Conservation (phyloP, 1,140 invertebrate genomes). For the Medauroidea extradentata region DNA sequence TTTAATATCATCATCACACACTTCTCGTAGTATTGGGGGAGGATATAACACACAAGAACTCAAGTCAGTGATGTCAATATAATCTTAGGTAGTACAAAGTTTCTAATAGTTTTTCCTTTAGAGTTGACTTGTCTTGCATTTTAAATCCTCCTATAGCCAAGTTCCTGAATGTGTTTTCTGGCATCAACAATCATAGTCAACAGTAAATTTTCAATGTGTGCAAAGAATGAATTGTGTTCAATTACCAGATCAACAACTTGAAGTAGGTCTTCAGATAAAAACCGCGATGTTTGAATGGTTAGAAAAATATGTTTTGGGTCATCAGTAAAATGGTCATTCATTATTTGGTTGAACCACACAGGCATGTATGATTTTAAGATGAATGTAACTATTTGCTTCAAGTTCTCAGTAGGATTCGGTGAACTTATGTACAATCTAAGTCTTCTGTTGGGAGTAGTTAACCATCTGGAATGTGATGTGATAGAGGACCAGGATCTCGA, state of each 20-base stretch:
- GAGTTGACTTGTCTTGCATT: constrained; percentile 14
- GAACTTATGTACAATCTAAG: constrained; percentile 29
- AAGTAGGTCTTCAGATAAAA: constrained; percentile 11
- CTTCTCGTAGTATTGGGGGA: constrained; percentile 15
- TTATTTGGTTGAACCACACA: constrained; percentile 36
- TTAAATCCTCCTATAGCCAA: constrained; percentile 24
- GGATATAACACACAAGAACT: constrained; percentile 6
- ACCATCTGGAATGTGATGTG: constrained; percentile 35
- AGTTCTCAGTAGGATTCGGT: constrained; percentile 21
- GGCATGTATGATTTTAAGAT: constrained; percentile 36
- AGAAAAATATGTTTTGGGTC: constrained; percentile 24
- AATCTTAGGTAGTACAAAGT: constrained; percentile 21
- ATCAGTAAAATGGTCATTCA: constrained; percentile 26
- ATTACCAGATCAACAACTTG: constrained; percentile 28
- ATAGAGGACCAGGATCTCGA: constrained; percentile 29
- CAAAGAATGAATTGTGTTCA: constrained; percentile 26
- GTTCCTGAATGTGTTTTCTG: constrained; percentile 24
- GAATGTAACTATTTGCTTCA: constrained; percentile 21
- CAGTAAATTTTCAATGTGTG: constrained; percentile 37
- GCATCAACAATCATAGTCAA: constrained; percentile 33
- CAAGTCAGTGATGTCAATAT: constrained; percentile 21
- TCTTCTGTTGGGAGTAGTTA: constrained; percentile 33
- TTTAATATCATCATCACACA: constrained; percentile 20
- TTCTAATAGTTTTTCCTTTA: constrained; percentile 7
- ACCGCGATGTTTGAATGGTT: constrained; percentile 19